Evolutionary conservation across 2,888 invertebrate species (phyloP).

Genomic region (Thecophora atra): DNA sequence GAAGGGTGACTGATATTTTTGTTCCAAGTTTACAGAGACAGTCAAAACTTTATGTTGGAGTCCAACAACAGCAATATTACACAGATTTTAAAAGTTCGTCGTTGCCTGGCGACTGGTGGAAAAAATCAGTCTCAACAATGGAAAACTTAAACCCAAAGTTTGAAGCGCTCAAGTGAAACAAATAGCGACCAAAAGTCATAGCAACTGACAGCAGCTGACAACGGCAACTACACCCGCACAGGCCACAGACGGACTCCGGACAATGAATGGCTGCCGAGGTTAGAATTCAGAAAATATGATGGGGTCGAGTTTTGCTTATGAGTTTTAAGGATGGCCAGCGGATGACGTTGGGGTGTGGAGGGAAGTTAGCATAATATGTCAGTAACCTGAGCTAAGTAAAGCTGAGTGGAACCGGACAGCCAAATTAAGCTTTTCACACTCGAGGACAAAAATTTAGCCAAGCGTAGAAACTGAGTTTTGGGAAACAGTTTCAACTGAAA

Average conservation of each 20-base stretch:
- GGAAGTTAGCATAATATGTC: conserved; percentile 37
- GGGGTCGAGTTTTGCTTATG: conserved; percentile 8
- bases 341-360: too few species aligned
- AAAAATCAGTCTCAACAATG: background rate
- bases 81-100: background rate
- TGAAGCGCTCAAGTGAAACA: conserved; percentile 33
- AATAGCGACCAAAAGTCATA: conserved; percentile 35
- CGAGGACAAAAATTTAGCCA: conserved; percentile 45
- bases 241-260: background rate
- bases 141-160: conserved; percentile 23
- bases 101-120: background rate
- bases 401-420: background rate
- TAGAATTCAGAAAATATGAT: conserved; percentile 8
- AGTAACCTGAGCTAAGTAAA: conserved; percentile 44
- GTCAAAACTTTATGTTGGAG: background rate
- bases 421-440: conserved; percentile 47
- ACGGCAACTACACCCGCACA: background rate
- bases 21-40: background rate
- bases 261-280: background rate
- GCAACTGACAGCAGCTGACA: conserved; percentile 34
- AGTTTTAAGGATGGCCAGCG: background rate
- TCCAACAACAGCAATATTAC: background rate
- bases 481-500: conserved; percentile 36
- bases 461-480: conserved; percentile 45
- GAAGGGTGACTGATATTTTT: conserved; percentile 3